phyloP scores from a whole-genome alignment of 2,888 invertebrate species.

The Luperina testacea region DNA sequence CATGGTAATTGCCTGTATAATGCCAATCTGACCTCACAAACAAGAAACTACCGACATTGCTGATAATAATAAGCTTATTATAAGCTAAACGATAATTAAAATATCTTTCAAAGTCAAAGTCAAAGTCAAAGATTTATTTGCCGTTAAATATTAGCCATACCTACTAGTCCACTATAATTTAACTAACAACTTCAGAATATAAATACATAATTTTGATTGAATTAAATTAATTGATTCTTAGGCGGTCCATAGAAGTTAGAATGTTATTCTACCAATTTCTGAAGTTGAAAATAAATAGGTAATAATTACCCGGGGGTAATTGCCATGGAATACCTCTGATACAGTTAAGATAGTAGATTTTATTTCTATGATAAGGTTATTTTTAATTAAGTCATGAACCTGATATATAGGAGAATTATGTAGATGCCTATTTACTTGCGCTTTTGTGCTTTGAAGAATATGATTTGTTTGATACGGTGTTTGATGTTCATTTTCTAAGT shows the following conservation, averaged over 20 bases:
- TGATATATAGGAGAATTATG: slow-evolving; percentile 49
- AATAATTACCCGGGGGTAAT: slow-evolving; percentile 65
- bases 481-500: slow-evolving; percentile 23
- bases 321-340: slow-evolving; percentile 69
- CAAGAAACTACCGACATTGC: too few species aligned
- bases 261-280: slow-evolving; percentile 51
- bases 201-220: slow-evolving; percentile 62
- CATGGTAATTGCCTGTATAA: too few species aligned
- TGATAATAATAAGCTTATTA: too few species aligned
- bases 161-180: slow-evolving; percentile 26
- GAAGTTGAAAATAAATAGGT: slow-evolving; percentile 47
- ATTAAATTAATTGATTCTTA: slow-evolving; percentile 53
- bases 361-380: slow-evolving; percentile 57
- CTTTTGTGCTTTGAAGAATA: slow-evolving; percentile 46
- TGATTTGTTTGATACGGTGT: slow-evolving; percentile 40
- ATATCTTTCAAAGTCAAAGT: too few species aligned
- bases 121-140: too few species aligned
- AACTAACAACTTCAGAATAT: slow-evolving; percentile 47
- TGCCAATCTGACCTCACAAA: neutral
- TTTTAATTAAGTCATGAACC: slow-evolving; percentile 68
- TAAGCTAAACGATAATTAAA: too few species aligned
- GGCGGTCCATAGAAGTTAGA: slow-evolving; percentile 33
- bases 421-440: slow-evolving; percentile 37
- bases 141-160: too few species aligned
- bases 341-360: slow-evolving; percentile 62